Percentiles rank a stretch among this genome's conserved stretches.
These are phyloP conservation scores for Aethina tumida DNA, from an alignment of 1,140 invertebrate genomes.

Conservation along the genomic window DNA sequence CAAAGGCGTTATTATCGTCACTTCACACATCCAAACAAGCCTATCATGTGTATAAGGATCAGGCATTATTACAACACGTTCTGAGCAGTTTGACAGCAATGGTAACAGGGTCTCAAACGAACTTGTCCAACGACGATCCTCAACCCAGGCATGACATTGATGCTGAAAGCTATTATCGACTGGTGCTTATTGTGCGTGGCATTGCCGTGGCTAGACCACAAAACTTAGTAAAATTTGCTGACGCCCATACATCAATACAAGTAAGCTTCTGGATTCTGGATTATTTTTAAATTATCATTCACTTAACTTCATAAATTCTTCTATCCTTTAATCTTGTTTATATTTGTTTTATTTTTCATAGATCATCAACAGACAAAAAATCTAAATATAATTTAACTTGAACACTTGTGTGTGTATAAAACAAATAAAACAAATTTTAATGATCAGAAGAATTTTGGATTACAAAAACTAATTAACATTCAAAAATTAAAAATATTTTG, in stretches of 20 bases:
- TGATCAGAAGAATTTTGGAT: too few species aligned
- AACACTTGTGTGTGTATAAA: too few species aligned
- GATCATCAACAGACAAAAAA: too few species aligned
- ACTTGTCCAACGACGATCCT: conserved; percentile 10
- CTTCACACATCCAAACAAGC: conserved; percentile 58
- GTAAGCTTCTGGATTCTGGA: too few species aligned
- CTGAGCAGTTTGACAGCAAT: conserved; percentile 57
- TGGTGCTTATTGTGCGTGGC: conserved; percentile 72
- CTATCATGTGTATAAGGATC: conserved; percentile 86
- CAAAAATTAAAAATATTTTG: too few species aligned
- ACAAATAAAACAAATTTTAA: too few species aligned
- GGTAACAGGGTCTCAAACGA: conserved; percentile 35
- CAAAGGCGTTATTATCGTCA: conserved; percentile 69
- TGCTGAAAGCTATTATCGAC: conserved; percentile 82
- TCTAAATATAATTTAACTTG: too few species aligned
- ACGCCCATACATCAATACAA: conserved; percentile 43
- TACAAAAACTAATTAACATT: too few species aligned
- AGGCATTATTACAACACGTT: conserved; percentile 71
- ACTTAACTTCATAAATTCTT: too few species aligned
- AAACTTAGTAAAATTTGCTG: conserved; percentile 71
- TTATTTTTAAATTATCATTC: too few species aligned
- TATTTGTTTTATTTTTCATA: too few species aligned
- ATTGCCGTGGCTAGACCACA: conserved; percentile 76
- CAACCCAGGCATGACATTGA: conserved; percentile 51
- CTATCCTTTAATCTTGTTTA: too few species aligned